phyloP scores from a whole-genome alignment of 2,888 invertebrate species.

The Caenorhabditis uteleia region DNA sequence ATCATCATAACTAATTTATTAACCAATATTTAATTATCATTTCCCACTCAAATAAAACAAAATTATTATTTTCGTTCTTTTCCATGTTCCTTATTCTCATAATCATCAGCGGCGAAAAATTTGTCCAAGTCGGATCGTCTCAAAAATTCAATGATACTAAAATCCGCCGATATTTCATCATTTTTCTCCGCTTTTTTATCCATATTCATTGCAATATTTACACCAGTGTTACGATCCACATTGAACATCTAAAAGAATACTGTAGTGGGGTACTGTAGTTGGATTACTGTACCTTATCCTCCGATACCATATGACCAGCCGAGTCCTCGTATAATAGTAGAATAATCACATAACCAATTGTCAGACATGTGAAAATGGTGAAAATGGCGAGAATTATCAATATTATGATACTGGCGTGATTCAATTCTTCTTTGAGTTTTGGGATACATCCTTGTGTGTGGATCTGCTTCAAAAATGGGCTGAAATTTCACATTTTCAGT shows the following conservation, averaged over 20 bases:
- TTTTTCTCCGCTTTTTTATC: constrained; percentile 3
- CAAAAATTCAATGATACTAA: constrained; percentile 34
- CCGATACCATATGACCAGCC: constrained; percentile 21
- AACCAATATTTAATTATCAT: too few relatives aligned
- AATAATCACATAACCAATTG: constrained; percentile 26
- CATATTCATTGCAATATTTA: constrained; percentile 27
- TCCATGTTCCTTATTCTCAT: too few relatives aligned
- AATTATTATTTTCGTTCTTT: too few relatives aligned
- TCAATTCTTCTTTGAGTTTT: too few relatives aligned
- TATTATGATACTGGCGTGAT: too few relatives aligned
- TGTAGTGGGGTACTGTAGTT: background rate
- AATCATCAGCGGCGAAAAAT: constrained; percentile 20
- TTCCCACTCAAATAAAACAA: too few relatives aligned
- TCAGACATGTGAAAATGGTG: constrained; percentile 19
- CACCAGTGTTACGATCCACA: constrained; percentile 34
- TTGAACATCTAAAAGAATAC: constrained; percentile 19
- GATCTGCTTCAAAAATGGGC: too few relatives aligned
- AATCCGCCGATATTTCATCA: constrained; percentile 2
- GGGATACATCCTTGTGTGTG: too few relatives aligned
- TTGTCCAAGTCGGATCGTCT: constrained; percentile 28
- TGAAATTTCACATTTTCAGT: too few relatives aligned
- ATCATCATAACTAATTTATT: too few relatives aligned
- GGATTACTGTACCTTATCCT: constrained; percentile 5
- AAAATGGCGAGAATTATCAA: constrained; percentile 12
- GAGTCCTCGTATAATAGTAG: constrained; percentile 21